Evolutionary conservation across 2,113 vertebrate species (phyloP).

Genomic region (Rhineura floridana): DNA sequence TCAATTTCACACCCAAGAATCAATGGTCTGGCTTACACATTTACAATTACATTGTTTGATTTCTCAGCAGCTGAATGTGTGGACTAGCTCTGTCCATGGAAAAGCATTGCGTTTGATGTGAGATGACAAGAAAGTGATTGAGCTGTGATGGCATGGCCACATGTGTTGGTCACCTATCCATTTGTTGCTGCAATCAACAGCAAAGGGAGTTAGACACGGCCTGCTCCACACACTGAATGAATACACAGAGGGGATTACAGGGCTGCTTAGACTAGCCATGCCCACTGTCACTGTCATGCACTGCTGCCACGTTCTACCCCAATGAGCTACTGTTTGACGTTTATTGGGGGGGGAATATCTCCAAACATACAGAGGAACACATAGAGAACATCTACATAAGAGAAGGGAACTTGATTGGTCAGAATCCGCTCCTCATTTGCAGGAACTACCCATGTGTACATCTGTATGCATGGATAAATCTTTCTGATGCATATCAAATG

Average conservation of each 20-base stretch:
- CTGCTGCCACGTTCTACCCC: neutral
- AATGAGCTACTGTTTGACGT: neutral
- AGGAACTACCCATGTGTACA: neutral
- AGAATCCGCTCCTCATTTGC: neutral
- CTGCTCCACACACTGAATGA: neutral
- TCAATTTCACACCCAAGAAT: neutral
- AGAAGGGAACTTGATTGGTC: neutral
- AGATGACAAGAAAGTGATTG: neutral
- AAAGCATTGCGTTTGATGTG: neutral
- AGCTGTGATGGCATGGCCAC: neutral
- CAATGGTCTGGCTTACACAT: neutral
- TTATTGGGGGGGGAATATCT: neutral
- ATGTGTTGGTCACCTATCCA: neutral
- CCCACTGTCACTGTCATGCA: neutral
- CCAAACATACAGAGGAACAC: neutral
- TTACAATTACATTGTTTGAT: neutral
- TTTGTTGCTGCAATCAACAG: neutral
- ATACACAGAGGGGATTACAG: neutral
- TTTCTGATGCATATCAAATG: neutral
- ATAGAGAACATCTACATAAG: neutral
- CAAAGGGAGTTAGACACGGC: neutral
- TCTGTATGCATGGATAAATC: neutral
- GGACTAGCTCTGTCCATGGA: neutral
- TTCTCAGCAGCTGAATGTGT: neutral
- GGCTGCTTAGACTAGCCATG: neutral